Conservation (phyloP, 92 coral and sea anemone species). For the Porites evermanni region DNA sequence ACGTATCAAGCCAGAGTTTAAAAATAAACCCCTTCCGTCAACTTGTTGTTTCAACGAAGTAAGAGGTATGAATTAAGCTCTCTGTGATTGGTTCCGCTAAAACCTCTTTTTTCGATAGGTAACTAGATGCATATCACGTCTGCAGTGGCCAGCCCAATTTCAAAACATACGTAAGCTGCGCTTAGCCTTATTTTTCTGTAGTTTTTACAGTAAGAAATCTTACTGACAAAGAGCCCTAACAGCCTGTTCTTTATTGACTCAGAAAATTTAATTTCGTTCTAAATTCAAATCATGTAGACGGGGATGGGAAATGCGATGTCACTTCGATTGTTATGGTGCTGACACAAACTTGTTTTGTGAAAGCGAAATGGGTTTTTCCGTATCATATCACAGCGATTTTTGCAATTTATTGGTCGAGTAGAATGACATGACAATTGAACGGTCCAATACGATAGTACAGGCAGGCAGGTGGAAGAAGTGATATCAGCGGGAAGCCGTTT, state of each 20-base stretch:
- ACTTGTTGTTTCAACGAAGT: constrained; percentile 40
- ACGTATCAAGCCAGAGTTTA: constrained; percentile 30
- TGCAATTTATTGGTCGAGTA: constrained; percentile 12
- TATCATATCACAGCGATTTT: constrained; percentile 29
- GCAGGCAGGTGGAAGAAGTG: constrained; percentile 30
- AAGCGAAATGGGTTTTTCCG: constrained; percentile 28
- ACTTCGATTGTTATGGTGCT: constrained; percentile 27
- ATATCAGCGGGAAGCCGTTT: constrained; percentile 33
- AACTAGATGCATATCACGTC: constrained; percentile 43
- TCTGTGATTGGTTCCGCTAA: constrained; percentile 30
- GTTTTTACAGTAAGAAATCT: not conserved
- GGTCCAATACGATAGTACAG: constrained; percentile 25
- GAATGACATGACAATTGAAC: constrained; percentile 35
- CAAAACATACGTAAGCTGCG: not conserved
- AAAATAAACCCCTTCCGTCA: constrained; percentile 45
- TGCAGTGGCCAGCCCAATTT: not conserved
- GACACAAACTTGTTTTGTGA: constrained; percentile 10
- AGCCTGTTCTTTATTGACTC: constrained; percentile 4
- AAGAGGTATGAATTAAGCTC: constrained; percentile 10
- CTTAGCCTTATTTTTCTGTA: constrained; percentile 1
- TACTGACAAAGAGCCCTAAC: not conserved
- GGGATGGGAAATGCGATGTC: constrained; percentile 42
- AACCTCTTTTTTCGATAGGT: constrained; percentile 4
- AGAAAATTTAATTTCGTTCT: constrained; percentile 35
- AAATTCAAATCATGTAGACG: constrained; percentile 21